Base-by-base conservation (phyloP, 2,113 vertebrate genomes). In the Candoia aspera region DNA sequence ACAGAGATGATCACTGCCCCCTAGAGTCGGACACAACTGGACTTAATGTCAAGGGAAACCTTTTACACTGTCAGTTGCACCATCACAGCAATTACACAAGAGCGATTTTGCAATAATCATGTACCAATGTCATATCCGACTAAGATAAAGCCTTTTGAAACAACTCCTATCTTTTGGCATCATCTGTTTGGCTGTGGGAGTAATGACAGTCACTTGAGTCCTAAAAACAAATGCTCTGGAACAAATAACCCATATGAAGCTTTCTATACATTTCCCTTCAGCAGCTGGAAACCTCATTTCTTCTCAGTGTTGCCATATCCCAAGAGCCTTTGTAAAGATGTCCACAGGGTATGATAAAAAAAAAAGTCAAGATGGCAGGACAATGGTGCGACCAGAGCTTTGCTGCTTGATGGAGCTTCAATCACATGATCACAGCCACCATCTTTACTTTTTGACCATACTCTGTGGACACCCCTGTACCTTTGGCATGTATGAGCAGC, bases 31-130 rank as follows among this genome's bases (percentile, higher is more conserved):
- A n/a, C n/a, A n/a, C n/a, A n/a, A n/a, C n/a, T n/a, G n/a, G n/a
- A n/a, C n/a, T n/a, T n/a, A n/a, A n/a, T n/a, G n/a, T n/a, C n/a
- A n/a, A n/a, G n/a, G n/a, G n/a, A n/a, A n/a, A n/a, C n/a, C n/a
- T n/a, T n/a, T n/a, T 86, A 42, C 9, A 42, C 68, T 86, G 58
- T 92, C 93, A 89, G 55, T 79, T 58, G 84, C 55, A 57, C 92
- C 85, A 95, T 94, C 90, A 73, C 60, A 95, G 93, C 89, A 58
- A 86, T 92, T 91, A 55, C 60, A 10, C 33, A 58, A 83, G 21
- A 83, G 12, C 37, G 0, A 12, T 91, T 92, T 91, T 55, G 11
- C 54, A 86, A 6, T 6, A 84, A 62, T 79, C 26, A 3, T 42
- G 9, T 2, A 0, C 0, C 79, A 0, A 6, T 59, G 84, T 92